Percentiles rank a stretch among this genome's conserved stretches.
These are phyloP conservation scores for Notiomystis cincta DNA, from an alignment of 2,113 vertebrate species.

Conservation along the genomic window DNA sequence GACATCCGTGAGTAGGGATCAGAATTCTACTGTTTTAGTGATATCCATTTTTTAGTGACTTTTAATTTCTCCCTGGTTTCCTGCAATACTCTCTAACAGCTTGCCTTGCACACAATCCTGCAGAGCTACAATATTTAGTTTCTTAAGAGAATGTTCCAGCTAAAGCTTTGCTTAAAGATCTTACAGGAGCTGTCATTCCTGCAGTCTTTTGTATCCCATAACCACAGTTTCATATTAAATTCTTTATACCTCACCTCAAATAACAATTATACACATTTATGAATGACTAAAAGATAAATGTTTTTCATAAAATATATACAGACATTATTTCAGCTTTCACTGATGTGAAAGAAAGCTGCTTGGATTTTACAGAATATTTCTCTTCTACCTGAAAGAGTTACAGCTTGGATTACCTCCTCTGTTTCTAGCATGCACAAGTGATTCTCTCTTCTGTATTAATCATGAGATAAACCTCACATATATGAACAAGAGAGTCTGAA, in stretches of 20 bases:
- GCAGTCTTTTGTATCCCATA: not conserved
- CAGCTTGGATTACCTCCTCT: not conserved
- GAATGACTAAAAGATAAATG: not conserved
- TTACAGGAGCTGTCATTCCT: not conserved
- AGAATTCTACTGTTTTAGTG: not conserved
- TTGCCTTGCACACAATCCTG: not conserved
- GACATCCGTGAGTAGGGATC: not conserved
- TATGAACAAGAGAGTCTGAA: not conserved
- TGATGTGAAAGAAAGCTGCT: not conserved
- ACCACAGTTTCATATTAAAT: not conserved
- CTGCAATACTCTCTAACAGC: not conserved
- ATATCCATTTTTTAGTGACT: not conserved
- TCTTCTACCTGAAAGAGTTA: not conserved
- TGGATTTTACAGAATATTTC: not conserved
- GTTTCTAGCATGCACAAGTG: not conserved
- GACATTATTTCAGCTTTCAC: not conserved
- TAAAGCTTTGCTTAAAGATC: not conserved
- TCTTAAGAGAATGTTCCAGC: not conserved
- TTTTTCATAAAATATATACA: not conserved
- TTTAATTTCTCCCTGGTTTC: not conserved
- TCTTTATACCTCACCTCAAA: not conserved
- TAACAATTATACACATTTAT: not conserved
- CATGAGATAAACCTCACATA: not conserved
- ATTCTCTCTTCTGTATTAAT: not conserved
- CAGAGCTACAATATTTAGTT: not conserved